Base-by-base conservation (phyloP, 2,797 vertebrate species). In the Echiichthys vipera region DNA sequence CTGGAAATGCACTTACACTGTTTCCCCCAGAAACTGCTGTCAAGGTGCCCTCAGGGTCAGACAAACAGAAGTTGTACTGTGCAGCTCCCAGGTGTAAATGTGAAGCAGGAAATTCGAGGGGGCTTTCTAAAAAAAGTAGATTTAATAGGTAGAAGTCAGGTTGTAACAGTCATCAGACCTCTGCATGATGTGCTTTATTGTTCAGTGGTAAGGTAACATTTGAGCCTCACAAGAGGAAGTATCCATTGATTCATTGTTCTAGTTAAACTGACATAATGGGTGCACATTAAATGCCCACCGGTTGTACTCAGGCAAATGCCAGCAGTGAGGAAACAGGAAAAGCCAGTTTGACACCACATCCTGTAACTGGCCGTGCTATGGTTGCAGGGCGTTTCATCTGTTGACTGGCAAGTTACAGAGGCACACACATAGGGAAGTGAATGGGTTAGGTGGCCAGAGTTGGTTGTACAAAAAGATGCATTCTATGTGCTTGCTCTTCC, bases 291-390 rank as follows among this genome's bases (percentile, higher is more conserved):
- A 62, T 61, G 20, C 32, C 46, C 14, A 15, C 42, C 61, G 6
- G 14, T 17, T 5, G 54, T 55, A 22, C 30, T 69, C 11, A 2
- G 17, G 17, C 11, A 22, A 66, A 73, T 65, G 11, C 10, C 40
- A 49, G 32, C 43, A 27, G 42, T 17, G 29, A 66, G 37, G 15
- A 78, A 86, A 80, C 82, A 12, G 80, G 87, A 88, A 84, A 72
- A 65, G 49, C 68, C 27, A n/a, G 79, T 83, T 78, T 64, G 62
- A 80, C 30, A 75, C 22, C 40, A 37, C 62, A 70, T 82, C 68
- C 66, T 63, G 62, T 54, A 25, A 6, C 51, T 27, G 7, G 27
- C 27, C 71, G 47, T 12, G n/a, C 39, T 63, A 13, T 5, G 1
- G 27, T 27, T 37, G 14, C 46, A 54, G 20, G 24, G 3, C 24